A percentile compares a stretch with the other conserved stretches of the same genome.
Conservation (phyloP, 2,113 vertebrate species). For the Ploceus nigricollis region DNA sequence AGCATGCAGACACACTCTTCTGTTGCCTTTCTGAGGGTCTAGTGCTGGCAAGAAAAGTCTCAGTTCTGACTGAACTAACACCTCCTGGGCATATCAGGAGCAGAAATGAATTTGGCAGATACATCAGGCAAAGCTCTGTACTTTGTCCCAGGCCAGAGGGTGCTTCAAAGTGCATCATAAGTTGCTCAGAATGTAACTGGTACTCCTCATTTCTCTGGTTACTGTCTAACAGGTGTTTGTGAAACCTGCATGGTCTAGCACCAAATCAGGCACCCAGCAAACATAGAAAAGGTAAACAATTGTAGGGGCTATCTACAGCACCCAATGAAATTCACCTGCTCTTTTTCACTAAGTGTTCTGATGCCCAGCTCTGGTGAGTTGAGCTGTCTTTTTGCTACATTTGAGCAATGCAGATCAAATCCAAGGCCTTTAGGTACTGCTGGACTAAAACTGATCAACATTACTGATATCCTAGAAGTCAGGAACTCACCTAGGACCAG, state of each 20-base stretch:
- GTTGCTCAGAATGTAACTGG: background rate
- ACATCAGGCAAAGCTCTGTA: accelerated
- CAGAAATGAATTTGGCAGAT: background rate
- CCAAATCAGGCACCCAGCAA: background rate
- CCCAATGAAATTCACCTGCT: background rate
- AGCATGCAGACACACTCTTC: background rate
- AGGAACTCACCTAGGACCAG: background rate
- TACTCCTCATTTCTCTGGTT: background rate
- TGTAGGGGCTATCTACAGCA: background rate
- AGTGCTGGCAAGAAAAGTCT: background rate
- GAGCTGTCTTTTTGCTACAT: background rate
- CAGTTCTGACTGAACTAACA: background rate
- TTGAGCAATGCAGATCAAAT: background rate
- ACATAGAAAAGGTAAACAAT: background rate
- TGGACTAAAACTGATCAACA: background rate
- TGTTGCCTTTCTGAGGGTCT: background rate
- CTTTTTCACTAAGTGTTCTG: background rate
- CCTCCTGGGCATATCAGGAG: background rate
- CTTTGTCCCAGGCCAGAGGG: accelerated
- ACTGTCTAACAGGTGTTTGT: background rate
- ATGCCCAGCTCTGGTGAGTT: background rate
- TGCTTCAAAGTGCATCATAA: background rate
- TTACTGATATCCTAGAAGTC: background rate
- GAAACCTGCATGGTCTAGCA: background rate
- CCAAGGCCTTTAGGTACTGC: background rate